A percentile compares a stretch with the other conserved stretches of the same genome.
These are phyloP conservation scores for Passer montanus DNA, from an alignment of 2,113 vertebrate species.

Conservation along the genomic window DNA sequence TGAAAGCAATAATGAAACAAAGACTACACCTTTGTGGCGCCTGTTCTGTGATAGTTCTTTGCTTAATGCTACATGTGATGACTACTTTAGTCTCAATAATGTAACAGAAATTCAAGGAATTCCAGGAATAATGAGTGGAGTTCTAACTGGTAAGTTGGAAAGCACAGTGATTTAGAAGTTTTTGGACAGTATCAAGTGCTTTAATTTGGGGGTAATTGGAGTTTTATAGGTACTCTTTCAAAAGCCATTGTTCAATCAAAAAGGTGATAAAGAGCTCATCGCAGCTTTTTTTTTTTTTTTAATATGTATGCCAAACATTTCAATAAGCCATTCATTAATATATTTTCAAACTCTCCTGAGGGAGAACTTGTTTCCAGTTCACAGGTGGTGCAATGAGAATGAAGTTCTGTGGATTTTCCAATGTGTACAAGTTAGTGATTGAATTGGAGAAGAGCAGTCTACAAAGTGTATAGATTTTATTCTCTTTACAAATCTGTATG, in stretches of 20 bases:
- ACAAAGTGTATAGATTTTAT: background rate
- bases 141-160: conserved; percentile 79
- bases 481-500: background rate
- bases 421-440: background rate
- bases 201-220: background rate
- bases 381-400: background rate
- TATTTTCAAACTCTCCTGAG: background rate
- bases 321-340: background rate
- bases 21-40: conserved; percentile 81
- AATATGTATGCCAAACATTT: background rate
- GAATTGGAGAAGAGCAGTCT: background rate
- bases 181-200: background rate
- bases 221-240: background rate
- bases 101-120: conserved; percentile 88
- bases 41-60: conserved; percentile 82
- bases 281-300: background rate
- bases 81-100: conserved; percentile 87
- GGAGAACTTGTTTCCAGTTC: background rate
- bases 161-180: background rate
- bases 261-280: background rate
- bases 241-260: background rate
- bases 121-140: conserved; percentile 87
- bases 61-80: conserved; percentile 80
- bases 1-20: conserved; percentile 70
- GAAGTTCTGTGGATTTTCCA: background rate